Conservation (phyloP, 2,797 vertebrate genomes). For the Ispidina lecontei region DNA sequence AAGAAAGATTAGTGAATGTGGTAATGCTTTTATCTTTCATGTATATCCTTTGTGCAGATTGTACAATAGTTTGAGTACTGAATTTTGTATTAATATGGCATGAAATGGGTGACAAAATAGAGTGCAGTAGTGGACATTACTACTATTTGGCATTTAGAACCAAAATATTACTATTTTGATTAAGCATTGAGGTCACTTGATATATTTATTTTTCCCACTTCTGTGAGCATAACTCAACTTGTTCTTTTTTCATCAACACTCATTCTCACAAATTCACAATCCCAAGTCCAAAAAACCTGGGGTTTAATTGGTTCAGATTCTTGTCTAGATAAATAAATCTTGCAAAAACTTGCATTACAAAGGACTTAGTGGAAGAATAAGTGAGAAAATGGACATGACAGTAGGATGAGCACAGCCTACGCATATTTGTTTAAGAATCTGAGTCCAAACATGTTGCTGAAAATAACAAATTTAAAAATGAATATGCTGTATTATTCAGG, state of each 20-base stretch:
- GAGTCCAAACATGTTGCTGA: background rate
- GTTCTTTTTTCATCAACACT: background rate
- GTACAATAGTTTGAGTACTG: background rate
- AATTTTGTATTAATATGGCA: background rate
- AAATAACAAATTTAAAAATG: background rate
- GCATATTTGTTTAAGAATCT: background rate
- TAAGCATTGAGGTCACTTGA: background rate
- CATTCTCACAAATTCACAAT: background rate
- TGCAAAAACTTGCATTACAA: background rate
- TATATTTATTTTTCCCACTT: background rate
- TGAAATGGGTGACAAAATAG: background rate
- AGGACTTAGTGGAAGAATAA: background rate
- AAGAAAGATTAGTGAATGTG: background rate
- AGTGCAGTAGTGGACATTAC: background rate
- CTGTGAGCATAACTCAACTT: background rate
- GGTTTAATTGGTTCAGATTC: background rate
- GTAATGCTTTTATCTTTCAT: background rate
- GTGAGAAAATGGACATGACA: background rate
- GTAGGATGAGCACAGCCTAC: background rate
- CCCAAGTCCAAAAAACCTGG: background rate
- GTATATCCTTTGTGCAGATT: background rate
- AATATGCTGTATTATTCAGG: background rate
- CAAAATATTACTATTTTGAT: background rate
- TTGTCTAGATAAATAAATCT: background rate
- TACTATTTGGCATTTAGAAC: background rate